Evolutionary conservation across 2,888 invertebrate genomes (phyloP), one percentile per base, ranked within the genome.

Genomic region (Chrysotoxum bicinctum): DNA sequence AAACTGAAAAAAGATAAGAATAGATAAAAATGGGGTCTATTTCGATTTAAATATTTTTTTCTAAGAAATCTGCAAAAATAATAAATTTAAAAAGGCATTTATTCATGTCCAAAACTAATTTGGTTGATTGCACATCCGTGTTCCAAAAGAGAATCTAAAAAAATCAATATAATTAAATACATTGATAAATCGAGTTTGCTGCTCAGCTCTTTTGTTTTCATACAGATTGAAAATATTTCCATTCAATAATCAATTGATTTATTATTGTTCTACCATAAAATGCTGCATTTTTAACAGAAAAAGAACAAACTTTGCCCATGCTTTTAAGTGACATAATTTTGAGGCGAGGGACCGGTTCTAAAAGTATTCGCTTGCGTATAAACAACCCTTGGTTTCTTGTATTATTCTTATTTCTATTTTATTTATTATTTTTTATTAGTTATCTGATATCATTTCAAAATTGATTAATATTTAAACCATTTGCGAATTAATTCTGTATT

Each of bases 1-100:
- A 81, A 88, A 83, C 89, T 89, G 87, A 72, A 64, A 43, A 2
- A 64, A 14, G 1, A 30, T 14, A 9, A 58, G 21, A 12, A 37
- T n/a, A n/a, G n/a, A 21, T 37, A 21, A 3, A 21, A 32, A 14
- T n/a, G n/a, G n/a, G n/a, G n/a, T n/a, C n/a, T 6, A 40, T 40
- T n/a, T n/a, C 7, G 6, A 2, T 6, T n/a, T 14, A 5, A 32
- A 1, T 32, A 7, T 14, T 37, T 1, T 14, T 1, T 37, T 14
- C 10, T 37, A 1, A 45, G 19, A 10, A 19, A 45, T 10, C 10
- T 1, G 1, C 19, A 6, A 48, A 21, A 21, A 21, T 4, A 48
- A 6, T 12, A 48, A 56, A 43, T n/a, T 40, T n/a, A 1, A n/a
- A 7, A 40, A n/a, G 19, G 7, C 16, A 56, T 10, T 19, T 12